These are phyloP conservation scores for Mesoclemmys tuberculata DNA, from an alignment of 2,113 vertebrate species.

Conservation along the genomic window DNA sequence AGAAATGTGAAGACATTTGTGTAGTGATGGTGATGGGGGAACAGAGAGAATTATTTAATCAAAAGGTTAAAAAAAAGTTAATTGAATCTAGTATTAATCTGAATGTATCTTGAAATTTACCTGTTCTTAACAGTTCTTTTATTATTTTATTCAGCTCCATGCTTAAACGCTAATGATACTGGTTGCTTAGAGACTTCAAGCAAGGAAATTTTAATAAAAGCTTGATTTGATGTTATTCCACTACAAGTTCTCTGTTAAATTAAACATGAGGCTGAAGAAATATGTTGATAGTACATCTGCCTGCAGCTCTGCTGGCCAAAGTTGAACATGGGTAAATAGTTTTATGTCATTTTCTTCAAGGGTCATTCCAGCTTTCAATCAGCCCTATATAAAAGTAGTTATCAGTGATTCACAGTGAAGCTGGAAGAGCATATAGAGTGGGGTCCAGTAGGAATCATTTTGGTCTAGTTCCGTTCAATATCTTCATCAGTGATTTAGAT, in stretches of 20 bases:
- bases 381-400: not conserved
- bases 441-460: no score
- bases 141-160: slow-evolving; percentile 32
- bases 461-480: no score
- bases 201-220: slow-evolving; percentile 71
- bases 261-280: slow-evolving; percentile 62
- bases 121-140: not conserved
- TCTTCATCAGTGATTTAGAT: no score
- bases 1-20: fast-evolving
- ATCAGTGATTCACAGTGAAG: no score
- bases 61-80: not conserved
- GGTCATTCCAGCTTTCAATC: slow-evolving; percentile 31
- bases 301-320: not conserved
- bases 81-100: not conserved
- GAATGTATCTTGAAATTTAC: not conserved
- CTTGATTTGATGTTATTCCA: slow-evolving; percentile 57
- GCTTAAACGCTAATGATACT: slow-evolving; percentile 42
- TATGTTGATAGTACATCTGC: not conserved
- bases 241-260: slow-evolving; percentile 54
- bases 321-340: not conserved
- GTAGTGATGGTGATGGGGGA: fast-evolving
- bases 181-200: slow-evolving; percentile 61
- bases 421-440: no score
- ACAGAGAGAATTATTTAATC: not conserved
- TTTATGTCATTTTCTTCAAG: not conserved